phyloP scores from a whole-genome alignment of 2,888 invertebrate species.

The Mamestra brassicae region DNA sequence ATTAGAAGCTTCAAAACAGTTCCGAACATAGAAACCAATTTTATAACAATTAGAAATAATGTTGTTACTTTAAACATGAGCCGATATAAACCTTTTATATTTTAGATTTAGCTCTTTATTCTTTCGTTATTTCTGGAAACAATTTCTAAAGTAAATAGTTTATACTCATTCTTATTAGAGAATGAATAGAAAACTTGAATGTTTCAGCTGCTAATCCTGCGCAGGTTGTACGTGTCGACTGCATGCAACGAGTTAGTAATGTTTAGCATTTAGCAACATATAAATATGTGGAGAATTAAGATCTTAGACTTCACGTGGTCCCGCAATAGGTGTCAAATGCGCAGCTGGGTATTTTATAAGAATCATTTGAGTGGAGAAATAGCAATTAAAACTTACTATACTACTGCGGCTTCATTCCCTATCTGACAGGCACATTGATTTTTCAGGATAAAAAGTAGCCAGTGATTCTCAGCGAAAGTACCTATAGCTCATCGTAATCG shows the following conservation, averaged over 20 bases:
- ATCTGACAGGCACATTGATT: background rate
- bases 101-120: background rate
- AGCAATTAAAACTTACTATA: background rate
- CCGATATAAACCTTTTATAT: background rate
- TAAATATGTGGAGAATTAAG: slow-evolving; percentile 14
- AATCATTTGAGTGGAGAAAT: background rate
- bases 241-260: slow-evolving; percentile 10
- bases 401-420: background rate
- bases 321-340: slow-evolving; percentile 9
- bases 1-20: slow-evolving; percentile 15
- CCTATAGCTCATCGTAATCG: background rate
- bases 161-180: slow-evolving; percentile 23
- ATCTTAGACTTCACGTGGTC: background rate
- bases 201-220: slow-evolving; percentile 44
- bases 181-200: slow-evolving; percentile 35
- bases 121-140: slow-evolving; percentile 25
- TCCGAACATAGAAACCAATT: slow-evolving; percentile 13
- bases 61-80: background rate
- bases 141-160: slow-evolving; percentile 13
- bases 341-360: background rate
- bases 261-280: slow-evolving; percentile 17
- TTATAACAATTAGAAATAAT: slow-evolving; percentile 5
- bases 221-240: slow-evolving; percentile 36
- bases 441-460: background rate
- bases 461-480: too few species aligned